Base-by-base conservation (phyloP, 2,888 invertebrate species). In the Lypha dubia region DNA sequence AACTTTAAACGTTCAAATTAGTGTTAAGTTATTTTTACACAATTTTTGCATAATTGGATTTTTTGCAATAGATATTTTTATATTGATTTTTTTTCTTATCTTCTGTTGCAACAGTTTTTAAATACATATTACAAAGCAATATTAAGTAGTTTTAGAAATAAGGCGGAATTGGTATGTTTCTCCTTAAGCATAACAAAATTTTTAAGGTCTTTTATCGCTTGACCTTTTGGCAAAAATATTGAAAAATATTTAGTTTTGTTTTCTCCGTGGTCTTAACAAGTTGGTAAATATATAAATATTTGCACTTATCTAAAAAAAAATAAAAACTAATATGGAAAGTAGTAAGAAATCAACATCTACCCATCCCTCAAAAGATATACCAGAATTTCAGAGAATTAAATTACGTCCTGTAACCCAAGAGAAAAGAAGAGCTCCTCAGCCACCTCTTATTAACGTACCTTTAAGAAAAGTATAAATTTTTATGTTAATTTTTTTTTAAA, bases 351-450 rank as follows among this genome's bases (percentile, higher is more conserved):
- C 79, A 11, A 49, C 77, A 11, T 51, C 73, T 15, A 13, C 44
- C 9, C 75, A 65, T 11, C 5, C 74, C 4, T 51, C 65, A 9
- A 79, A 71, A 32, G 79, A 85, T 58, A 24, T 89, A 80, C 88
- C 90, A 77, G 91, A 91, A 86, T 91, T 91, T 82, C 90, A 90
- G 85, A 86, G 88, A 87, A 88, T 90, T 68, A 91, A 90, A 71
- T 86, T 90, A 79, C 88, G 89, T 15, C 89, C 90, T 35, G 90
- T 91, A 82, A 88, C 89, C 44, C 87, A 88, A 86, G 87, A 89
- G 73, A 91, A 89, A 82, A 88, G 90, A 71, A 89, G 88, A 75
- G 90, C 90, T 17, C 90, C 90, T 3, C 89, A 87, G 82, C 91
- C 90, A 71, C 91, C 49, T n/a, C 13, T 49, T 49, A 74, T 67